Percentiles rank a stretch among this genome's conserved stretches.
Conservation (phyloP, 2,888 invertebrate species). For the Drosophila kanekoi region DNA sequence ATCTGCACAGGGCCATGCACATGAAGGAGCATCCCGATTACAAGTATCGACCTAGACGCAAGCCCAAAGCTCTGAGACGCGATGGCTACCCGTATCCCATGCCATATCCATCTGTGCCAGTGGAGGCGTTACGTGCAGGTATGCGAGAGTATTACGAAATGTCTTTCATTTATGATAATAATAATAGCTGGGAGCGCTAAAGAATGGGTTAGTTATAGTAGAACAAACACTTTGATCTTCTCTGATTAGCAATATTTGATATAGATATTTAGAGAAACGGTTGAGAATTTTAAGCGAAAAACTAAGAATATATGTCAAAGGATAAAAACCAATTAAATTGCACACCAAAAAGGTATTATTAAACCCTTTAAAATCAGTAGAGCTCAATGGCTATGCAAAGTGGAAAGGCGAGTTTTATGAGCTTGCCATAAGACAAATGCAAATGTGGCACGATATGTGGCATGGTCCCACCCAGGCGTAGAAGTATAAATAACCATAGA, state of each 20-base stretch:
- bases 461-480: constrained; percentile 32
- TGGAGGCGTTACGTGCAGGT: constrained; percentile 95
- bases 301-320: not conserved
- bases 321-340: constrained; percentile 27
- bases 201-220: no score
- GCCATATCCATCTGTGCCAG: constrained; percentile 95
- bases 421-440: constrained; percentile 72
- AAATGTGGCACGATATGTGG: constrained; percentile 70
- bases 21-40: constrained; percentile 98
- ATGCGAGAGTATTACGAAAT: constrained; percentile 81
- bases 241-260: no score
- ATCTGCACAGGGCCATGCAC: constrained; percentile 90
- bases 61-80: constrained; percentile 94
- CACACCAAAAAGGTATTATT: not conserved
- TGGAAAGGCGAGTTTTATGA: constrained; percentile 43
- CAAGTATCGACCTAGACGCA: constrained; percentile 95
- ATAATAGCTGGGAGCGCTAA: no score
- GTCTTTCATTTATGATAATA: no score
- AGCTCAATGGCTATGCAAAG: constrained; percentile 31
- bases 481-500: constrained; percentile 14
- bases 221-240: no score
- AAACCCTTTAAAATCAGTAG: not conserved
- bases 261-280: no score
- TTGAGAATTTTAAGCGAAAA: no score
- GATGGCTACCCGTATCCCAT: constrained; percentile 97